Conservation (phyloP, 2,113 vertebrate species). For the Passer montanus region DNA sequence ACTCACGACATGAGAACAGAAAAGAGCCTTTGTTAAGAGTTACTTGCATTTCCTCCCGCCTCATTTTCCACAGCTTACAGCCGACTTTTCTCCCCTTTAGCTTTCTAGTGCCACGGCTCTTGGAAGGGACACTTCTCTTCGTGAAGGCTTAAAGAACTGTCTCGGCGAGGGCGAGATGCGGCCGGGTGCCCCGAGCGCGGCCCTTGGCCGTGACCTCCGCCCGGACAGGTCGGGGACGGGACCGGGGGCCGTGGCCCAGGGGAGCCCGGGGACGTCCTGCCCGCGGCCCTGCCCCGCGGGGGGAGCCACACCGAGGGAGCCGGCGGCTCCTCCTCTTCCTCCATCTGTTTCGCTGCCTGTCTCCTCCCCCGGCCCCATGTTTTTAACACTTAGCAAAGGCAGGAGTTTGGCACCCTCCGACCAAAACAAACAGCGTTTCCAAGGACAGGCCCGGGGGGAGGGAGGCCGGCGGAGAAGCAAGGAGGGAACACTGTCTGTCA, state of each 20-base stretch:
- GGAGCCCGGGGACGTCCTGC: no score
- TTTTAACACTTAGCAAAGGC: slow-evolving; percentile 18
- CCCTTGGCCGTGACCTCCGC: accelerated
- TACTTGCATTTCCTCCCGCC: neutral
- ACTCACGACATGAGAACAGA: neutral
- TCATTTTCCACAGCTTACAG: neutral
- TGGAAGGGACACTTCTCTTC: accelerated
- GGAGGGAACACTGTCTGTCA: neutral
- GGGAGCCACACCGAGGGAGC: neutral
- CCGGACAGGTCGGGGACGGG: accelerated
- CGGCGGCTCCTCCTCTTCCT: slow-evolving; percentile 48
- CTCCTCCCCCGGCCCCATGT: slow-evolving; percentile 38
- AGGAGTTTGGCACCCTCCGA: slow-evolving; percentile 25
- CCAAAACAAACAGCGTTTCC: slow-evolving; percentile 63
- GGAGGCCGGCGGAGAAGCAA: neutral
- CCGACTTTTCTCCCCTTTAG: neutral
- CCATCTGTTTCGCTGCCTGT: neutral
- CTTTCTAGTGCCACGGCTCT: neutral
- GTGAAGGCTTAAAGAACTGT: neutral
- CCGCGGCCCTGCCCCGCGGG: neutral
- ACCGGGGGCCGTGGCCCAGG: neutral
- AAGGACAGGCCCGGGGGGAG: neutral
- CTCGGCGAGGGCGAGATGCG: accelerated
- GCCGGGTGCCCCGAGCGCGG: accelerated
- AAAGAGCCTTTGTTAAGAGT: neutral